Base-by-base conservation (phyloP, 35 echinoderm and acorn worm genomes). In the Anneissia japonica region DNA sequence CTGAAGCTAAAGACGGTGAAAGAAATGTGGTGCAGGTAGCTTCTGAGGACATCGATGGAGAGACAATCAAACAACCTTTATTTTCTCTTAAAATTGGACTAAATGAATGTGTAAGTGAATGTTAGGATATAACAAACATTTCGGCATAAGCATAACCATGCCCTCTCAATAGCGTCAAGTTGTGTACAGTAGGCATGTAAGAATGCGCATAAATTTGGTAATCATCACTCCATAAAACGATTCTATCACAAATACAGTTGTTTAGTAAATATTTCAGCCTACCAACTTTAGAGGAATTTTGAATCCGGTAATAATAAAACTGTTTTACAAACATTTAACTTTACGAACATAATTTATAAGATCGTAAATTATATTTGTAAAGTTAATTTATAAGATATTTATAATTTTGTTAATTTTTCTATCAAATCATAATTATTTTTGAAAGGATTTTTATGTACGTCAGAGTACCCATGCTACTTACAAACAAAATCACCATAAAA, bases 41-140 rank as follows among this genome's bases (percentile, higher is more conserved):
- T 32, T 87, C 95, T 0, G 85, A 81, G 23, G 90, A 93, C 34
- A 93, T 91, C 88, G 85, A 93, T 79, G 89, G 86, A 38, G 81
- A 93, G 17, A 81, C 34, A 19, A 37, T 98, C 46, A 89, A 43
- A 12, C 82, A 86, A 34, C 95, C 95, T 10, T 82, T 98, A 11
- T 79, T 91, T 32, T 98, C 95, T 17, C 91, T 98, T 0, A 93
- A 91, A 84, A 26, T 91, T 36, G 91, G 91, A 40, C 88, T 88
- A 14, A 91, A 91, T 84, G 91, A 98, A 86, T 88, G 89, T 76
- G 95, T 98, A 89, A 93, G 95, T 91, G 56, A 29, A 64, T n/a
- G n/a, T n/a, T n/a, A n/a, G n/a, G n/a, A n/a, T n/a, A n/a, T n/a
- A n/a, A n/a, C n/a, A n/a, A n/a, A n/a, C n/a, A n/a, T n/a, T n/a